A percentile compares a stretch with the other conserved stretches of the same genome.
Evolutionary conservation across 2,888 invertebrate genomes (phyloP).

Genomic region (Andrena hattorfiana): DNA sequence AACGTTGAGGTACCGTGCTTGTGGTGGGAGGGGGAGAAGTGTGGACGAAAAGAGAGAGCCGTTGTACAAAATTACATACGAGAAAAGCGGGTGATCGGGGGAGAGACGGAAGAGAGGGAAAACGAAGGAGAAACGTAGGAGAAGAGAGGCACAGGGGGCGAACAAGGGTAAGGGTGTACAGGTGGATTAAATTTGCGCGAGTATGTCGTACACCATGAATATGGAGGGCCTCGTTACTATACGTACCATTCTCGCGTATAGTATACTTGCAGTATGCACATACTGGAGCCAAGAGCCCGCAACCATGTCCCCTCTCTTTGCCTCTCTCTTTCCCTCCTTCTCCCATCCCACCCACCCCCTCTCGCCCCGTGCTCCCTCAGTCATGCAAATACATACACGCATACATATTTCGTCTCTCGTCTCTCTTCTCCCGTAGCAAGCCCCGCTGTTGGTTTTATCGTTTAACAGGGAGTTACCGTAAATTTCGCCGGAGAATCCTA

Average conservation of each 20-base stretch:
- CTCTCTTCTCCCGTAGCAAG: constrained; percentile 56
- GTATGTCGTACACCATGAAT: constrained; percentile 82
- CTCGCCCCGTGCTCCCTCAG: constrained; percentile 27
- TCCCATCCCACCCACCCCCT: constrained; percentile 26
- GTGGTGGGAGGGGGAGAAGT: background rate
- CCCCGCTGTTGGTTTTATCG: constrained; percentile 78
- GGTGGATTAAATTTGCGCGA: constrained; percentile 82
- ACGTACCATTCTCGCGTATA: constrained; percentile 75
- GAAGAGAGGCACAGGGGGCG: constrained; percentile 25
- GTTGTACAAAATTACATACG: constrained; percentile 35
- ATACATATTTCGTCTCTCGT: constrained; percentile 36
- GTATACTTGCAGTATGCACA: constrained; percentile 66
- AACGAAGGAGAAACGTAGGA: constrained; percentile 10
- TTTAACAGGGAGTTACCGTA: constrained; percentile 79
- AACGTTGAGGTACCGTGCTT: constrained; percentile 29
- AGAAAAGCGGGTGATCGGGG: background rate
- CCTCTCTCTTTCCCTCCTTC: constrained; percentile 26
- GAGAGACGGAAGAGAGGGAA: constrained; percentile 33
- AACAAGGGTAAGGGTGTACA: constrained; percentile 61
- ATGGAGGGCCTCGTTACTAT: constrained; percentile 83
- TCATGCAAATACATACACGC: constrained; percentile 53
- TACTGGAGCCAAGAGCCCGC: constrained; percentile 58
- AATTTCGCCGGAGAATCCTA: constrained; percentile 72
- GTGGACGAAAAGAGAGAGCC: constrained; percentile 28
- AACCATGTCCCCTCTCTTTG: constrained; percentile 55